phyloP scores from a whole-genome alignment of 2,888 invertebrate genomes.

The Caenorhabditis wallacei region DNA sequence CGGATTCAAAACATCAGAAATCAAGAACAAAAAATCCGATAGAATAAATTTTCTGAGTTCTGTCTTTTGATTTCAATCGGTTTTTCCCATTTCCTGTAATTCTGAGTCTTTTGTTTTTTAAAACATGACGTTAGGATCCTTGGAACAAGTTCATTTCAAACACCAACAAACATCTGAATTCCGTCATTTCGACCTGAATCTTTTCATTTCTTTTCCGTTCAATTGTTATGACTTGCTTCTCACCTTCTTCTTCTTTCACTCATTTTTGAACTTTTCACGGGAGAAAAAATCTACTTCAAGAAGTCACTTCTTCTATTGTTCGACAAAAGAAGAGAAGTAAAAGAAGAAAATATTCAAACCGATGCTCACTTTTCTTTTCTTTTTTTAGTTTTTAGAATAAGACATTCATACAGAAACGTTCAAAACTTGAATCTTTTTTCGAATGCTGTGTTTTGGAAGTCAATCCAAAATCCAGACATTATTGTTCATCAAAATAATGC shows the following conservation, averaged over 20 bases:
- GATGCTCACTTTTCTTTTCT: slow-evolving; percentile 3
- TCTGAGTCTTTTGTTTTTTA: not conserved
- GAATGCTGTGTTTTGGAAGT: not conserved
- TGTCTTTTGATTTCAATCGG: not conserved
- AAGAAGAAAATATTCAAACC: not conserved
- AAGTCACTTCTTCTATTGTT: slow-evolving; percentile 33
- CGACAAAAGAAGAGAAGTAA: slow-evolving; percentile 8
- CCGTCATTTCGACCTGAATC: slow-evolving; percentile 20
- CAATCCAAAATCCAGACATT: not conserved
- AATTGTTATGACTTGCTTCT: slow-evolving; percentile 19
- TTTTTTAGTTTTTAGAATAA: slow-evolving; percentile 9
- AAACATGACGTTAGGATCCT: slow-evolving; percentile 12
- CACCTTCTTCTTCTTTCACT: not conserved
- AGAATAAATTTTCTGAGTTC: too few relatives aligned
- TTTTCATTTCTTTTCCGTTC: slow-evolving; percentile 14
- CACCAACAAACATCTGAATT: slow-evolving; percentile 27
- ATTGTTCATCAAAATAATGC: not conserved
- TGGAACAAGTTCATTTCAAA: slow-evolving; percentile 21
- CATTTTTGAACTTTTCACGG: slow-evolving; percentile 41
- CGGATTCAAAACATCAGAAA: not conserved
- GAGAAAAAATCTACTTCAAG: not conserved
- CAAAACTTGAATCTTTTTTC: not conserved
- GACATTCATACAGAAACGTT: not conserved
- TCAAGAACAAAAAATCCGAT: too few relatives aligned
- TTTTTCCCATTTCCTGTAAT: not conserved